Evolutionary conservation across 1,140 invertebrate species (phyloP).

Genomic region (Drosophila azteca): DNA sequence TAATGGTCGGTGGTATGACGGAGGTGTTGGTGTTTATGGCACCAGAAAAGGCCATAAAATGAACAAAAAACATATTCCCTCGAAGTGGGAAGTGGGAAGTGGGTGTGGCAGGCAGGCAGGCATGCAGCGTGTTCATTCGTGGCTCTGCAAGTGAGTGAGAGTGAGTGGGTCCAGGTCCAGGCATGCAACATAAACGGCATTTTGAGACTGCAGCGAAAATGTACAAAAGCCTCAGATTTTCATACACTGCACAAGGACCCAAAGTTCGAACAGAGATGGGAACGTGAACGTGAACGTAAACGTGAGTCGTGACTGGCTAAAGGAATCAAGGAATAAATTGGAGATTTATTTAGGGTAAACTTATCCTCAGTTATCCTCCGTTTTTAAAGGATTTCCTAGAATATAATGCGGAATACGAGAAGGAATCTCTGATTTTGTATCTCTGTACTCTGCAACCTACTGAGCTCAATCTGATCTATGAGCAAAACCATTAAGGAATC

Average conservation of each 20-base stretch:
- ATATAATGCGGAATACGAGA: no score
- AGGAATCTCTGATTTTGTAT: no score
- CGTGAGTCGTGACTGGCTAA: conserved; percentile 43
- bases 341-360: no score
- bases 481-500: no score
- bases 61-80: conserved; percentile 74
- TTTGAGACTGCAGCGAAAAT: conserved; percentile 66
- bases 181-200: conserved; percentile 66
- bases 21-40: conserved; percentile 72
- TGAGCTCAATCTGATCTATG: no score
- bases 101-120: background rate
- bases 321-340: no score
- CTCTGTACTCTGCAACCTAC: no score
- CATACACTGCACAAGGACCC: conserved; percentile 58
- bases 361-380: no score
- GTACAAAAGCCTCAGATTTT: conserved; percentile 69
- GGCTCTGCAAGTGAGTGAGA: conserved; percentile 39
- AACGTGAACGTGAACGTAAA: background rate
- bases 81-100: background rate
- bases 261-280: conserved; percentile 43
- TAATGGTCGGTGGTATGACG: background rate
- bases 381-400: no score
- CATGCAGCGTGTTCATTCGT: background rate
- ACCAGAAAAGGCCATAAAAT: conserved; percentile 79
- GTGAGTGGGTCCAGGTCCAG: conserved; percentile 39